These are phyloP conservation scores for Selene dorsalis DNA, from an alignment of 2,797 vertebrate genomes.

Conservation along the genomic window DNA sequence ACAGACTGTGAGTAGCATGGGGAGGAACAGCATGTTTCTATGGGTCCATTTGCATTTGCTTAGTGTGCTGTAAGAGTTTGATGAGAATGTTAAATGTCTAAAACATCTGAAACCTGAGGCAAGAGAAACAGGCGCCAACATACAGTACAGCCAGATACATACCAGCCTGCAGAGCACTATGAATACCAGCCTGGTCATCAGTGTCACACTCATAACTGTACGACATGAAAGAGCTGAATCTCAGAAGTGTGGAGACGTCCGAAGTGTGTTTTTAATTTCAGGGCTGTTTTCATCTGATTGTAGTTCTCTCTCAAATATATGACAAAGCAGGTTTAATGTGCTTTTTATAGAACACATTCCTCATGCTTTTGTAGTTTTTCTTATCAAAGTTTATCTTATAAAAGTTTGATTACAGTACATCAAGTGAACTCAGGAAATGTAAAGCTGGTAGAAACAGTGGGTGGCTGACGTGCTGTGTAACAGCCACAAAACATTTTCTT, in stretches of 20 bases:
- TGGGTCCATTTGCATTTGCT: slow-evolving; percentile 47
- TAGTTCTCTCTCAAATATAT: background rate
- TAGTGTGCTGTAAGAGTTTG: slow-evolving; percentile 46
- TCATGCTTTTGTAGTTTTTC: background rate
- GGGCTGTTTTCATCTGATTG: slow-evolving; percentile 11
- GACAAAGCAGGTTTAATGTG: background rate
- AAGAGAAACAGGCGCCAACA: slow-evolving; percentile 44
- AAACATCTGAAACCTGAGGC: slow-evolving; percentile 71
- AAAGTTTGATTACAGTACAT: slow-evolving; percentile 22
- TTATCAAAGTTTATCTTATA: background rate
- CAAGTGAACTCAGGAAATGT: slow-evolving; percentile 27
- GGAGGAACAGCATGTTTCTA: slow-evolving; percentile 16
- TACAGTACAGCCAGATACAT: slow-evolving; percentile 42
- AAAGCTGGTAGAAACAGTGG: slow-evolving; percentile 29
- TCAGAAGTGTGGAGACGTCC: slow-evolving; percentile 7
- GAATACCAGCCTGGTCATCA: slow-evolving; percentile 57
- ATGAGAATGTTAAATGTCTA: slow-evolving; percentile 60
- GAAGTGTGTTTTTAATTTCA: slow-evolving; percentile 20
- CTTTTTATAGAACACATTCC: background rate
- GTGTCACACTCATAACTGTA: slow-evolving; percentile 29
- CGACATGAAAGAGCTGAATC: slow-evolving; percentile 46
- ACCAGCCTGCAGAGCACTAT: slow-evolving; percentile 34
- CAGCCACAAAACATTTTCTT: slow-evolving; percentile 44
- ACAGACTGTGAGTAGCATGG: slow-evolving; percentile 19
- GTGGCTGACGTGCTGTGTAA: slow-evolving; percentile 39